A percentile compares a stretch with the other conserved stretches of the same genome.
Evolutionary conservation across 2,888 invertebrate species (phyloP).

Genomic region (Troides helena): DNA sequence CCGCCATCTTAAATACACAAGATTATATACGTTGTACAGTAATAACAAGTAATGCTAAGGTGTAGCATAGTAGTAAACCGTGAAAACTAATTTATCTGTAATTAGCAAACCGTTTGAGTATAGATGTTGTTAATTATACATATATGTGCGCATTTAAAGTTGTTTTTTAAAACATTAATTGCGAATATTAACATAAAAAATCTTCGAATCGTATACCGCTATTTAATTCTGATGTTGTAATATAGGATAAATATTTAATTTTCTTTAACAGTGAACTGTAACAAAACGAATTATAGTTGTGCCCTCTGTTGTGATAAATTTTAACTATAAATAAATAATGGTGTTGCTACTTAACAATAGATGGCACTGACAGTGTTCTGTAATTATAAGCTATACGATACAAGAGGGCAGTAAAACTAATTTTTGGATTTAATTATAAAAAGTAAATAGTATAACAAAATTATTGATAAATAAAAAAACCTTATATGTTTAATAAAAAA

Average conservation of each 20-base stretch:
- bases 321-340: neutral
- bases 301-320: conserved; percentile 13
- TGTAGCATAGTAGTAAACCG: neutral
- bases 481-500: neutral
- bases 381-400: neutral
- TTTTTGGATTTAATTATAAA: neutral
- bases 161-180: neutral
- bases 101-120: neutral
- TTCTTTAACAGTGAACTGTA: neutral
- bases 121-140: too few relatives aligned
- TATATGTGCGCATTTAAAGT: too few relatives aligned
- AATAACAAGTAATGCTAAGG: conserved; percentile 10
- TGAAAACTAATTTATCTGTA: neutral
- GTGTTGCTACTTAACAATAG: conserved; percentile 31
- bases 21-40: conserved; percentile 33
- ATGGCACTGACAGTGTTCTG: neutral
- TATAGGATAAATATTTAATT: neutral
- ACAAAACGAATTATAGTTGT: neutral
- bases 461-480: neutral
- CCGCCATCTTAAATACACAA: conserved; percentile 38
- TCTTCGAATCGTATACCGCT: neutral
- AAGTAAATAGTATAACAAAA: neutral
- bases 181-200: neutral
- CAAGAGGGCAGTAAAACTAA: neutral
- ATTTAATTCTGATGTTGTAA: neutral